Base-by-base conservation (phyloP, 2,797 vertebrate genomes). In the Brachyrhaphis roseni region DNA sequence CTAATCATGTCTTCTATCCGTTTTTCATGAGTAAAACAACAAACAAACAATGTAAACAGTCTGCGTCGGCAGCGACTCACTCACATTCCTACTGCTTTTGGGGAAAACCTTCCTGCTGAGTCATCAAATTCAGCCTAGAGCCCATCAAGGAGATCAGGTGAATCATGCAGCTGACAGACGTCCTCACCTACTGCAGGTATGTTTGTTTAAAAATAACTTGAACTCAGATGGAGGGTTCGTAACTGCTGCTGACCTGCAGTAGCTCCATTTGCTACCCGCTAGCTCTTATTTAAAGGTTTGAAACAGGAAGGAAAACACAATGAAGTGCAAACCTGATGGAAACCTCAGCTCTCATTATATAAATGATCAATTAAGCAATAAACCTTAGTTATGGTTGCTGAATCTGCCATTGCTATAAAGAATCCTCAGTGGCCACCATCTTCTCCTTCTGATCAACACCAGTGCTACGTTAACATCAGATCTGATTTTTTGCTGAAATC, bases 91-190 rank as follows among this genome's bases (percentile, higher is more conserved):
- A 16, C 31, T 53, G 78, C 5, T 12, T 45, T 26, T 70, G 26
- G 7, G 0, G 23, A 75, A 80, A 71, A 49, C 20, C 1, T 57
- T 57, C 28, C 64, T 39, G 78, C 78, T 49, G 79, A 76, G 43
- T 76, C 79, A 80, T 53, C 66, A n/a, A 4, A 1, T 12, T 66
- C 34, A 41, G 31, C 10, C 8, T 26, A 15, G 3, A 20, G 13
- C 47, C 68, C 8, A 45, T 70, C 5, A 36, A 62, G 26, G 68
- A 72, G 43, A 45, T 28, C 43, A 46, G 16, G 28, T 36, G 70
- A 76, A 76, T 76, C 3, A 4, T 36, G 8, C 78, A 53, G 73
- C 72, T 75, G 72, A 68, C 59, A 79, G 57, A 57, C 0, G 7
- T 13, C 53, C 31, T 73, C 34, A 74, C 45, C 45, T 73, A 26